A percentile compares a stretch with the other conserved stretches of the same genome.
These are phyloP conservation scores for Eupithecia inturbata DNA, from an alignment of 2,888 invertebrate genomes.

Conservation along the genomic window DNA sequence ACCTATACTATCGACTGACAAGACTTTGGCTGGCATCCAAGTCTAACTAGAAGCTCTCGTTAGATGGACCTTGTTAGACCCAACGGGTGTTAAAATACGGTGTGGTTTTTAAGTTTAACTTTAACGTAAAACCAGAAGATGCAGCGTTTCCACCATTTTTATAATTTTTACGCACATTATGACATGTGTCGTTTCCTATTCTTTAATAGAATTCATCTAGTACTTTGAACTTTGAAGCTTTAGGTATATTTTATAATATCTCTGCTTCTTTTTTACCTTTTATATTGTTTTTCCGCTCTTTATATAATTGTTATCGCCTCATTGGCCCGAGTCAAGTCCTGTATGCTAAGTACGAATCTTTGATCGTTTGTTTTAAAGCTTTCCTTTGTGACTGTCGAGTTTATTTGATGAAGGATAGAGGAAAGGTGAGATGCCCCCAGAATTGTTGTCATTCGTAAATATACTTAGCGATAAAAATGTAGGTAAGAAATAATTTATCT, in stretches of 20 bases:
- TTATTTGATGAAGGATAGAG: neutral
- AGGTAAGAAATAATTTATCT: neutral
- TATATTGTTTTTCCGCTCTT: neutral
- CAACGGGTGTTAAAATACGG: neutral
- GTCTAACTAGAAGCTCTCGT: constrained; percentile 58
- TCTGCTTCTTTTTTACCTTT: neutral
- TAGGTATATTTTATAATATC: too few relatives aligned
- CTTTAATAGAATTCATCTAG: neutral
- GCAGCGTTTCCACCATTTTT: too few relatives aligned
- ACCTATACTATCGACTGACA: constrained; percentile 58
- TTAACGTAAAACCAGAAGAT: neutral
- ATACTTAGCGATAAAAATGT: neutral
- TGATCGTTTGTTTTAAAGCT: neutral
- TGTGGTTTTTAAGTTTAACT: neutral
- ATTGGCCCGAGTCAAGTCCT: neutral
- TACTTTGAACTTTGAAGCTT: neutral
- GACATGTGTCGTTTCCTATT: neutral
- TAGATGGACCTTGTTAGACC: constrained; percentile 44
- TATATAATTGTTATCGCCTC: neutral
- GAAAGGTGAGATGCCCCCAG: neutral
- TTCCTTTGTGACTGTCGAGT: constrained; percentile 2
- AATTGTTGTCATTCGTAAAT: neutral
- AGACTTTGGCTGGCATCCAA: constrained; percentile 66
- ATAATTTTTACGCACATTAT: too few relatives aligned
- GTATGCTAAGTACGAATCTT: neutral